Base-by-base conservation (phyloP, 2,888 invertebrate genomes). In the Tridacna crocea region DNA sequence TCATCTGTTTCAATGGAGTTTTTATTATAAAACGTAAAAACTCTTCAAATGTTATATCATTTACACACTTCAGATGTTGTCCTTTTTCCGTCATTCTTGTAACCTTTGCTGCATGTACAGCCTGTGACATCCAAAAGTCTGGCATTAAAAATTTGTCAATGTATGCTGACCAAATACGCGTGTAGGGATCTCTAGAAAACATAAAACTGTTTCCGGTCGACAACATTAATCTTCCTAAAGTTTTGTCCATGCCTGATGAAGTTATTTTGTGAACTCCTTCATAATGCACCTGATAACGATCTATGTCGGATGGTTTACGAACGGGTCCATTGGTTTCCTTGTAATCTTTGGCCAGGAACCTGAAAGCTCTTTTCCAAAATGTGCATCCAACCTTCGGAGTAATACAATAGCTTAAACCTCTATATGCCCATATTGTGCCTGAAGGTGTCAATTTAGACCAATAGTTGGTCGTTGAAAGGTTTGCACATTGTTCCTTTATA, bases 121-220 rank as follows among this genome's bases (percentile, higher is more conserved):
- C 79, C 46, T 72, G 68, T 4, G 55, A 19, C 51, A 68, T 48
- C 89, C 88, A 88, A 60, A 88, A 89, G 73, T 88, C 88, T 10
- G 85, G 83, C 13, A 89, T 74, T 0, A 87, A 46, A 47, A 88
- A 86, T 68, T 88, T 88, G 72, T 89, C 89, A 36, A 88, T 80
- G 73, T 83, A 89, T 8, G 87, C 89, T 17, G 88, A 81, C 87
- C 88, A 88, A 26, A 89, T 65, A 13, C 88, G 82, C 0, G 75
- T 19, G 63, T 86, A 88, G 0, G 89, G 89, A 26, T 88, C 80
- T 8, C 88, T 70, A 11, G 84, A 65, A 74, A 87, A 85, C 84
- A 89, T 87, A 70, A 88, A 89, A 24, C 82, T 61, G 0, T 75
- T 79, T 0, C 74, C 78, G 22, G 48, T 70, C 15, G 83, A 77